phyloP scores from a whole-genome alignment of 2,888 invertebrate species.

The Caenorhabditis sp. region DNA sequence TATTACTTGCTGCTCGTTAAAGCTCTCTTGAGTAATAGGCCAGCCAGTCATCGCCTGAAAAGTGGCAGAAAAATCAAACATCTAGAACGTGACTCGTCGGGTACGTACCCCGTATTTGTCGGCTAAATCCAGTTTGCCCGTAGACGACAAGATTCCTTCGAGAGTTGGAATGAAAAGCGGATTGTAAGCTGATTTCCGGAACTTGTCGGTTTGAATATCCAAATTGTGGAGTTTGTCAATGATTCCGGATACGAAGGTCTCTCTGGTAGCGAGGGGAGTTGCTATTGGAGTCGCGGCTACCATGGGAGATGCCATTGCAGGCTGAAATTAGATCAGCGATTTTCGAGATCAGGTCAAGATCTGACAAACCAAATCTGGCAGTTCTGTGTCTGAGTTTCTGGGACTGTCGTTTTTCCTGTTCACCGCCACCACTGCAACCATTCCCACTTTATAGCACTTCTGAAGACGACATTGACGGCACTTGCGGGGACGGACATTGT shows the following conservation, averaged over 20 bases:
- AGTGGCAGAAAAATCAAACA: constrained; percentile 8
- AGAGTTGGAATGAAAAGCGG: constrained; percentile 34
- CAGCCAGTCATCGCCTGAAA: constrained; percentile 51
- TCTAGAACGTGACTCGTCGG: background rate
- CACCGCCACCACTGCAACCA: constrained; percentile 39
- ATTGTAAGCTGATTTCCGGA: constrained; percentile 54
- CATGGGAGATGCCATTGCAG: background rate
- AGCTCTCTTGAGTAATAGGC: constrained; percentile 43
- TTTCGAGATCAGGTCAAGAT: background rate
- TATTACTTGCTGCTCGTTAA: constrained; percentile 38
- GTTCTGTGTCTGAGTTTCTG: constrained; percentile 30
- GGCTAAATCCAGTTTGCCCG: constrained; percentile 32
- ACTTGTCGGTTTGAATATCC: constrained; percentile 47
- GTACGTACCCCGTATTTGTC: constrained; percentile 56
- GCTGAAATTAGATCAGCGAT: background rate
- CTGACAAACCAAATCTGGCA: constrained; percentile 36
- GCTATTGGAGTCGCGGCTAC: background rate
- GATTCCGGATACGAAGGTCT: constrained; percentile 25
- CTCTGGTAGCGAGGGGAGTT: no score
- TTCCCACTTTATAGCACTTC: constrained; percentile 45
- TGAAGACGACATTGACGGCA: constrained; percentile 52
- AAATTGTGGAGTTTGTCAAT: constrained; percentile 40
- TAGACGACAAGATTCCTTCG: constrained; percentile 31
- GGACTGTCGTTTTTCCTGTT: constrained; percentile 36
- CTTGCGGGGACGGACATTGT: constrained; percentile 18